Conservation (phyloP, 2,888 invertebrate species). For the Galerucella calmariensis region DNA sequence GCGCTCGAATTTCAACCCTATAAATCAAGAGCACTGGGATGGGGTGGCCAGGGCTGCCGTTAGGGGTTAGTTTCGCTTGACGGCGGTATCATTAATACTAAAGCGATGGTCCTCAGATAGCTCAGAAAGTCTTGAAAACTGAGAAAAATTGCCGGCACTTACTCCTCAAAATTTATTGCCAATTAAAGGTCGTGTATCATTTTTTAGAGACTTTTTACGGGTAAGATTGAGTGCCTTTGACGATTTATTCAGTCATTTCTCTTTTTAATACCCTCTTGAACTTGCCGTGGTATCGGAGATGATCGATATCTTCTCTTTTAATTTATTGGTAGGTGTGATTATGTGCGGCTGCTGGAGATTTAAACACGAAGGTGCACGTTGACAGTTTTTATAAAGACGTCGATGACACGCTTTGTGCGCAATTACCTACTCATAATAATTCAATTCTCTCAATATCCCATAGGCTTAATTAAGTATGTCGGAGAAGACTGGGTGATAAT, state of each 20-base stretch:
- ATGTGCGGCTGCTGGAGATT: neutral
- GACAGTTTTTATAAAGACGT: constrained; percentile 6
- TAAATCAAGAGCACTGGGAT: constrained; percentile 59
- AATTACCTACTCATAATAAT: neutral
- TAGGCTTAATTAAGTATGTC: neutral
- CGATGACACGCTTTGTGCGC: neutral
- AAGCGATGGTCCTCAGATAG: constrained; percentile 54
- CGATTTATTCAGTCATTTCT: constrained; percentile 46
- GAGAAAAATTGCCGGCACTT: constrained; percentile 57
- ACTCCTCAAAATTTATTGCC: constrained; percentile 56
- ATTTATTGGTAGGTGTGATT: constrained; percentile 28
- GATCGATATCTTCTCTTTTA: constrained; percentile 41
- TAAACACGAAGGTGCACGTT: neutral
- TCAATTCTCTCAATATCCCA: neutral
- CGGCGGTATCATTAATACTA: constrained; percentile 59
- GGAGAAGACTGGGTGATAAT: no score
- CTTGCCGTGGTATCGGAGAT: constrained; percentile 36
- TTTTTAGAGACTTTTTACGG: constrained; percentile 43
- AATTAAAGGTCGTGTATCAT: constrained; percentile 56
- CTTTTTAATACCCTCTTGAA: constrained; percentile 48
- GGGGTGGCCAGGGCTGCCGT: constrained; percentile 46
- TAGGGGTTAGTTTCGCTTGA: constrained; percentile 54
- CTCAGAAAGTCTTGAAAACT: constrained; percentile 58
- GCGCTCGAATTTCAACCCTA: constrained; percentile 62
- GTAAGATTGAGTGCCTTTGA: constrained; percentile 47